phyloP scores from a whole-genome alignment of 2,888 invertebrate species.

The Ecliptopera silaceata region DNA sequence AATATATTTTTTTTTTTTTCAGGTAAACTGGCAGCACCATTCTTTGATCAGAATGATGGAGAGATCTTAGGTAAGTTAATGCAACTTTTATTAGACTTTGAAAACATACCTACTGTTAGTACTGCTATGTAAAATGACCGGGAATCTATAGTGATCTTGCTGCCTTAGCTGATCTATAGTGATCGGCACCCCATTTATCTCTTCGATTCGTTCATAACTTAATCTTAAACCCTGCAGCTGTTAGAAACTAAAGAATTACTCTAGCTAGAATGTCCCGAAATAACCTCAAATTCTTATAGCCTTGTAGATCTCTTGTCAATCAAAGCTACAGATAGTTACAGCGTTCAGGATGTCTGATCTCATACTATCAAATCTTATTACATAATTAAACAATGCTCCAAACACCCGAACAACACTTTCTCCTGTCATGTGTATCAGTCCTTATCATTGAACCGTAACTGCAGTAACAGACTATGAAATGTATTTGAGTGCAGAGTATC shows the following conservation, averaged over 20 bases:
- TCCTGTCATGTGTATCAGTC: slow-evolving; percentile 22
- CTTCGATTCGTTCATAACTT: too few species aligned
- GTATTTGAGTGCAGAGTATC: background rate
- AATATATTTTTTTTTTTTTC: background rate
- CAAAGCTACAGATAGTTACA: slow-evolving; percentile 2
- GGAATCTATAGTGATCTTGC: too few species aligned
- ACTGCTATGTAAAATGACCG: too few species aligned
- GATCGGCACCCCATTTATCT: too few species aligned
- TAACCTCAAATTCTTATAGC: too few species aligned
- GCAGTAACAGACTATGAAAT: slow-evolving; percentile 2
- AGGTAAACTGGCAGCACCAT: slow-evolving; percentile 11
- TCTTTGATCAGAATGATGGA: slow-evolving; percentile 9
- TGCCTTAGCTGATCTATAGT: too few species aligned
- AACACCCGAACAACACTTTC: slow-evolving; percentile 19
- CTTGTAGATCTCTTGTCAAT: background rate
- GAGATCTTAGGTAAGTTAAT: slow-evolving; percentile 9
- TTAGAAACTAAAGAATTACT: too few species aligned
- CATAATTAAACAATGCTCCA: slow-evolving; percentile 19
- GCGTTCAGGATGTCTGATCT: slow-evolving; percentile 12
- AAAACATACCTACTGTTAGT: too few species aligned
- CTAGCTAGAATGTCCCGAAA: too few species aligned
- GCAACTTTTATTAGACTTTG: background rate
- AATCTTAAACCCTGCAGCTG: too few species aligned
- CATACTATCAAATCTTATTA: slow-evolving; percentile 6
- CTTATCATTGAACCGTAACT: slow-evolving; percentile 21